A percentile compares a stretch with the other conserved stretches of the same genome.
These are phyloP conservation scores for Schizopygopsis pylzovi DNA, from an alignment of 2,797 vertebrate genomes.

Conservation along the genomic window DNA sequence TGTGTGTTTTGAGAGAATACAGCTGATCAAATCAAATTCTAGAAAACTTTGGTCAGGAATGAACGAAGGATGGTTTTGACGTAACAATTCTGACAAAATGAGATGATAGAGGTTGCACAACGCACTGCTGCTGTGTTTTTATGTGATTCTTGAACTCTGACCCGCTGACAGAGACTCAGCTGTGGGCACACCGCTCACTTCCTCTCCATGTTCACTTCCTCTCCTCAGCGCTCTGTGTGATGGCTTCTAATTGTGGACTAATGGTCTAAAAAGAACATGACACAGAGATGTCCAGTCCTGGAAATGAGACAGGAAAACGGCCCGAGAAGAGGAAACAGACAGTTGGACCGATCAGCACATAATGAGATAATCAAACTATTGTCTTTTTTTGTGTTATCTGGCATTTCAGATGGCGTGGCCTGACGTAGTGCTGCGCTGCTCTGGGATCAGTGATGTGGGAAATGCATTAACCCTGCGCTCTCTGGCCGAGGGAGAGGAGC, in stretches of 20 bases:
- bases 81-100: background rate
- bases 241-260: conserved; percentile 52
- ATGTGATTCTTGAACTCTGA: conserved; percentile 12
- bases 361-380: conserved; percentile 72
- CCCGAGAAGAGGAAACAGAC: conserved; percentile 66
- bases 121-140: background rate
- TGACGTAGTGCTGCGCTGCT: conserved; percentile 49
- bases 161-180: conserved; percentile 41
- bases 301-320: conserved; percentile 64
- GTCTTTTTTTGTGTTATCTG: conserved; percentile 60
- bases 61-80: background rate
- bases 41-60: background rate
- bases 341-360: conserved; percentile 71
- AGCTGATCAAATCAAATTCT: background rate
- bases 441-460: conserved; percentile 68
- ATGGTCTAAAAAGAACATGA: conserved; percentile 45
- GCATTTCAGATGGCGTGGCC: conserved; percentile 66
- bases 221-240: background rate
- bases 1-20: background rate
- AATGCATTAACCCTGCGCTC: conserved; percentile 77
- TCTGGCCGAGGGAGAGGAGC: conserved; percentile 63
- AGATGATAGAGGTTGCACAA: background rate
- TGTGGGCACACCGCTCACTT: conserved; percentile 19
- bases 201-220: conserved; percentile 28
- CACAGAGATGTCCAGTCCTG: conserved; percentile 64